Percentiles rank a stretch among this genome's conserved stretches.
These are phyloP conservation scores for Myocastor coypus DNA, from an alignment of 2,113 vertebrate species.

Conservation along the genomic window DNA sequence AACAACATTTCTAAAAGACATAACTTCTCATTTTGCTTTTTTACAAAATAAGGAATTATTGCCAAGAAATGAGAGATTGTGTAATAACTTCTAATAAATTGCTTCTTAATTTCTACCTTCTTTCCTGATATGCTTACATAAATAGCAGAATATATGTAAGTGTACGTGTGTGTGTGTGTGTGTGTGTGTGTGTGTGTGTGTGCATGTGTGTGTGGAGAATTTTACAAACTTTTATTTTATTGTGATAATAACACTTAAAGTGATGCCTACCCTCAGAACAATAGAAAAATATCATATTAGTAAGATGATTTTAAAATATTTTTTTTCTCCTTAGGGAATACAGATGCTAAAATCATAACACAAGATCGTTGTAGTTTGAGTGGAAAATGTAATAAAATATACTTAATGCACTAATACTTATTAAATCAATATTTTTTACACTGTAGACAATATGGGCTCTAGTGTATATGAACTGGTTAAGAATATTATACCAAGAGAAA, in stretches of 20 bases:
- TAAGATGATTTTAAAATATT: slow-evolving; percentile 16
- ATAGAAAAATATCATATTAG: neutral
- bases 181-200: too few species aligned
- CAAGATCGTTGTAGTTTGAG: neutral
- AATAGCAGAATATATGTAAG: neutral
- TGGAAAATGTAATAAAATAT: neutral
- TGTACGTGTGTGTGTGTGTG: too few species aligned
- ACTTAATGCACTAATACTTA: neutral
- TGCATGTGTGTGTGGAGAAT: too few species aligned
- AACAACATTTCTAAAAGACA: neutral
- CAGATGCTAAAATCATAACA: neutral
- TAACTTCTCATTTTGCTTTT: neutral
- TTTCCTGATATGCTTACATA: neutral
- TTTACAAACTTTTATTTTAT: neutral
- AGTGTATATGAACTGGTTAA: neutral
- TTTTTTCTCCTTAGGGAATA: neutral
- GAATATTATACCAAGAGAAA: neutral
- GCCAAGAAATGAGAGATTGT: neutral
- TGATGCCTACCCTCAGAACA: neutral
- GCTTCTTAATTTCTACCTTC: neutral
- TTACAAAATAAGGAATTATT: neutral
- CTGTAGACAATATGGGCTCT: neutral
- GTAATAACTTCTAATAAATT: neutral
- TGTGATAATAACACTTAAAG: neutral
- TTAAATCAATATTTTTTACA: neutral